These are phyloP conservation scores for Porphyrio hochstetteri DNA, from an alignment of 2,113 vertebrate genomes.

Conservation along the genomic window DNA sequence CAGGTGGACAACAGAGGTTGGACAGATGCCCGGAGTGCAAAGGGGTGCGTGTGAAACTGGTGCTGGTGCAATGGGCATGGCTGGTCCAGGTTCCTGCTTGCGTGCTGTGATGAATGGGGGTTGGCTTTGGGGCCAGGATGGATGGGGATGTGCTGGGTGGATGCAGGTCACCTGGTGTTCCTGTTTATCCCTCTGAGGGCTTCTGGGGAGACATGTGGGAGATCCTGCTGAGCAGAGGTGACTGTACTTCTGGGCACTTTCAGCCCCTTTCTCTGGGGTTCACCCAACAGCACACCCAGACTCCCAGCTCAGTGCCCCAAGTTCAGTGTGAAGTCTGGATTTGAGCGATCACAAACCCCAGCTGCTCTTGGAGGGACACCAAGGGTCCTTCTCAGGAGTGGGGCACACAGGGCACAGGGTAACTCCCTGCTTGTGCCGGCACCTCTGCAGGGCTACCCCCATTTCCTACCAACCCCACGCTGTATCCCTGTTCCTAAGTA, in stretches of 20 bases:
- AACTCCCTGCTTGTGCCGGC: not conserved
- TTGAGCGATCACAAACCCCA: not conserved
- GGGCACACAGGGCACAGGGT: not conserved
- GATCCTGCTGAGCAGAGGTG: not conserved
- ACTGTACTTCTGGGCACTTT: not conserved
- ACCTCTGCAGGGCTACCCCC: not conserved
- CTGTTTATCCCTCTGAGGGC: not conserved
- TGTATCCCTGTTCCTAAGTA: not conserved
- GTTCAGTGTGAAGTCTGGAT: not conserved
- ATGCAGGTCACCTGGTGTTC: not conserved
- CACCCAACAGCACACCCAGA: not conserved
- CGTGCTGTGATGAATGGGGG: rapidly evolving
- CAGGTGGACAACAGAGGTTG: not conserved
- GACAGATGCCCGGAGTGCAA: not conserved
- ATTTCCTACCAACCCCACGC: not conserved
- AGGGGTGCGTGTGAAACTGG: rapidly evolving
- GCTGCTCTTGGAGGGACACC: not conserved
- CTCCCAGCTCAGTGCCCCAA: not conserved
- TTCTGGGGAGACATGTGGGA: rapidly evolving
- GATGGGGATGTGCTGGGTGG: not conserved
- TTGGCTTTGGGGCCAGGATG: not conserved
- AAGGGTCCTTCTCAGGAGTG: not conserved
- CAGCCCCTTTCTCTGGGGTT: not conserved
- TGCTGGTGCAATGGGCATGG: not conserved
- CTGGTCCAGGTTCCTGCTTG: not conserved